Evolutionary conservation across 2,888 invertebrate genomes (phyloP).

Genomic region (Neria commutata): DNA sequence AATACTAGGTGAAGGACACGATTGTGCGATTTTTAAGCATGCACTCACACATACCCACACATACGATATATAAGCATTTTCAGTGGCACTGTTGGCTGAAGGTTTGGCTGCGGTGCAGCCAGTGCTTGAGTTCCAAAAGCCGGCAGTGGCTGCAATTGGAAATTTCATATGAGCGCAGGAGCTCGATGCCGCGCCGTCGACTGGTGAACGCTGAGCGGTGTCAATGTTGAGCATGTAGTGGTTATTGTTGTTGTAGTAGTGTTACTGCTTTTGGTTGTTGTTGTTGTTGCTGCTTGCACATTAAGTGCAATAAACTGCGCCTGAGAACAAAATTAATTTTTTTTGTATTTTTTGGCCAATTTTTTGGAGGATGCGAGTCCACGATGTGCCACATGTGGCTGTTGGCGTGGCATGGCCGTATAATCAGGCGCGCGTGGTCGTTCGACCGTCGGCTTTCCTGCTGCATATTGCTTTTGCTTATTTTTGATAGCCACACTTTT

Average conservation of each 20-base stretch:
- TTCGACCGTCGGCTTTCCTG: too few species aligned
- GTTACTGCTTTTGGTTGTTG: not conserved
- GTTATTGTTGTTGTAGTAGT: slow-evolving; percentile 3
- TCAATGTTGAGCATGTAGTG: slow-evolving; percentile 39
- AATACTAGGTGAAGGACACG: slow-evolving; percentile 58
- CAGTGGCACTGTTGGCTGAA: slow-evolving; percentile 18
- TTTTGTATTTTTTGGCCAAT: too few species aligned
- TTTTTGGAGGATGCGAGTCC: too few species aligned
- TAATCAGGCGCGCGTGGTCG: too few species aligned
- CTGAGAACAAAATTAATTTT: slow-evolving; percentile 37
- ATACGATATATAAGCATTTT: slow-evolving; percentile 23
- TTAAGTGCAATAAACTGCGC: slow-evolving; percentile 52
- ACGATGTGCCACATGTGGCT: too few species aligned
- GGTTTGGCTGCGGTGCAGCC: slow-evolving; percentile 7
- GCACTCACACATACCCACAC: slow-evolving; percentile 22
- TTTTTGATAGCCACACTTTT: too few species aligned
- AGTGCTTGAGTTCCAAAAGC: slow-evolving; percentile 23
- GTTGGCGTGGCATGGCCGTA: too few species aligned
- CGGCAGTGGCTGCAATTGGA: slow-evolving; percentile 14
- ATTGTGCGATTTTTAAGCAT: slow-evolving; percentile 4
- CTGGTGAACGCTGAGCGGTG: too few species aligned
- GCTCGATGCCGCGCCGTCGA: too few species aligned
- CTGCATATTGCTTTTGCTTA: not conserved
- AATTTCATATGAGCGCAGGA: slow-evolving; percentile 2
- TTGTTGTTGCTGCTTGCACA: slow-evolving; percentile 29